Conservation (phyloP, 2,888 invertebrate genomes). For the Gastrophysa polygoni region DNA sequence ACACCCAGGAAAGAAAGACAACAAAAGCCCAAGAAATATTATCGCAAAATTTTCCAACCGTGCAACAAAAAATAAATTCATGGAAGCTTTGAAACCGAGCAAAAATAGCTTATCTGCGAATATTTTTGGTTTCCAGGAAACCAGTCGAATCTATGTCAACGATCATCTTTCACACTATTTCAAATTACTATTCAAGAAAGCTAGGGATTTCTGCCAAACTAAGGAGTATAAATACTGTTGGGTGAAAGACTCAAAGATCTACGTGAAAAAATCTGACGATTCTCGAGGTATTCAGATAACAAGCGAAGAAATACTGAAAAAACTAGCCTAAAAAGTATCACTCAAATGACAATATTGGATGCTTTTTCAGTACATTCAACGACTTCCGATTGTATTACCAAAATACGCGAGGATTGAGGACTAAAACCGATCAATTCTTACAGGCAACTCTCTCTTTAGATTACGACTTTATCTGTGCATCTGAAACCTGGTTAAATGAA, state of each 20-base stretch:
- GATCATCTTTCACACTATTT: neutral
- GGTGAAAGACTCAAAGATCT: neutral
- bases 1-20: neutral
- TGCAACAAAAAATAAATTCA: neutral
- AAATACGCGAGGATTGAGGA: neutral
- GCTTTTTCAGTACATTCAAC: neutral
- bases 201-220: neutral
- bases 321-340: too few relatives aligned
- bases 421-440: neutral
- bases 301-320: too few relatives aligned
- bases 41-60: neutral
- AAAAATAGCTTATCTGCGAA: neutral
- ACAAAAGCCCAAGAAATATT: neutral
- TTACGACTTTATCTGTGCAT: neutral
- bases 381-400: neutral
- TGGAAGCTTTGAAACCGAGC: neutral
- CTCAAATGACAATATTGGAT: neutral
- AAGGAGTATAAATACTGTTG: neutral
- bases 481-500: neutral
- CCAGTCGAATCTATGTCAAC: neutral
- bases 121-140: neutral
- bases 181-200: neutral
- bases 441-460: neutral
- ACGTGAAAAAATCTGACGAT: too few relatives aligned
- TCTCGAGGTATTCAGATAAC: too few relatives aligned